Evolutionary conservation across 2,888 invertebrate genomes (phyloP).

Genomic region (Macrosoma leucophasiata): DNA sequence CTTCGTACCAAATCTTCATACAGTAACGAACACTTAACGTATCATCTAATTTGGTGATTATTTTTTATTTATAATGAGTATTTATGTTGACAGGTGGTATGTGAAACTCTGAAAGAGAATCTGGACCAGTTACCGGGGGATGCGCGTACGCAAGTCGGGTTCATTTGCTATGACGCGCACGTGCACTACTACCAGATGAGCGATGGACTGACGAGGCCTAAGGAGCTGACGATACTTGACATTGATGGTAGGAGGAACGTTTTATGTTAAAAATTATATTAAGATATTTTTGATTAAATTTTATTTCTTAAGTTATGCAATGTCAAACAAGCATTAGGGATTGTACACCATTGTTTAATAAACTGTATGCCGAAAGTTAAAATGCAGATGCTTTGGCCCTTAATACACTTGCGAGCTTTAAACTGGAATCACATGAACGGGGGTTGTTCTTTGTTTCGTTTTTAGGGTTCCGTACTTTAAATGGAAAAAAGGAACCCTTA

Average conservation of each 20-base stretch:
- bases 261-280: not conserved
- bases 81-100: conserved; percentile 77
- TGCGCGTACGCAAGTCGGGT: conserved; percentile 93
- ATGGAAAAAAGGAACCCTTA: too few relatives aligned
- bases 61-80: not conserved
- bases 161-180: conserved; percentile 93
- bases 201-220: conserved; percentile 87
- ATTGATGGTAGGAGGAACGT: conserved; percentile 83
- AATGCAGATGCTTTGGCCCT: too few relatives aligned
- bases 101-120: conserved; percentile 85
- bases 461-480: too few relatives aligned
- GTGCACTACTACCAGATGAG: conserved; percentile 95
- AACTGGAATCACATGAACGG: too few relatives aligned
- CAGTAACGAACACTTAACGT: too few relatives aligned
- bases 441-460: too few relatives aligned
- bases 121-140: conserved; percentile 96
- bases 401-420: too few relatives aligned
- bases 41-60: too few relatives aligned
- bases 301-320: conserved; percentile 4
- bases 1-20: too few relatives aligned
- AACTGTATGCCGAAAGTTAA: too few relatives aligned
- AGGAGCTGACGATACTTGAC: conserved; percentile 93
- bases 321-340: too few relatives aligned
- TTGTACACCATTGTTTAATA: too few relatives aligned
- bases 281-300: not conserved